phyloP scores from a whole-genome alignment of 2,113 vertebrate species.

The Elanus axillaris region DNA sequence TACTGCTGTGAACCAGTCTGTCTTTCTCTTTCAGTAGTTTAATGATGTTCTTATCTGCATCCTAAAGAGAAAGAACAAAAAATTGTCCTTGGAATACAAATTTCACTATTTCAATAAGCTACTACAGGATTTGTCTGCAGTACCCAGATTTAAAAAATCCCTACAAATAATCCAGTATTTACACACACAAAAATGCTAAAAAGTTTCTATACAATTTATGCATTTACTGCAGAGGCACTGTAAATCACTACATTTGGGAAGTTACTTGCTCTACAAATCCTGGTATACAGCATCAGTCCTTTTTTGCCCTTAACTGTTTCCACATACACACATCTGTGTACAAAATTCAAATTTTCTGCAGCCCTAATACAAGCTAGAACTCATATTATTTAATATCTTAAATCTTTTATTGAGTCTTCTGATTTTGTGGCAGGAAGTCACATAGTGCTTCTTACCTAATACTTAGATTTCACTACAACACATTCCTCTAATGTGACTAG shows the following conservation, averaged over 20 bases:
- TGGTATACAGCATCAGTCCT: background rate
- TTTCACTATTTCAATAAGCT: background rate
- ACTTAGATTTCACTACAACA: background rate
- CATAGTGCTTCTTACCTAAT: background rate
- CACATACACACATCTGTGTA: background rate
- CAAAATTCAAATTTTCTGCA: background rate
- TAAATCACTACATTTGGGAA: background rate
- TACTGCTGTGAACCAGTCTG: constrained; percentile 80
- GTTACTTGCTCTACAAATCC: background rate
- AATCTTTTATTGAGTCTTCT: background rate
- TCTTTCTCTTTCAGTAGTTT: constrained; percentile 87
- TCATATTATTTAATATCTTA: background rate
- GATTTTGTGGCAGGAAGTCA: background rate
- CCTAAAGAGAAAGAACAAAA: constrained; percentile 71
- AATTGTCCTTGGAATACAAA: background rate
- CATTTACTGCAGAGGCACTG: background rate
- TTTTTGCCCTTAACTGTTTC: background rate
- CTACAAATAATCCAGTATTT: background rate
- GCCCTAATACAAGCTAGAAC: background rate
- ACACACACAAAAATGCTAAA: background rate
- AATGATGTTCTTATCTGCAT: constrained; percentile 95
- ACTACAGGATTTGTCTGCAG: background rate
- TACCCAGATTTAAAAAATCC: background rate
- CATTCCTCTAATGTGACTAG: background rate
- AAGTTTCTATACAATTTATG: background rate